Percentiles rank a stretch among this genome's conserved stretches.
Conservation (phyloP, 30 jellyfish, hydroid and myxozoan species). For the Aurelia coerulea region DNA sequence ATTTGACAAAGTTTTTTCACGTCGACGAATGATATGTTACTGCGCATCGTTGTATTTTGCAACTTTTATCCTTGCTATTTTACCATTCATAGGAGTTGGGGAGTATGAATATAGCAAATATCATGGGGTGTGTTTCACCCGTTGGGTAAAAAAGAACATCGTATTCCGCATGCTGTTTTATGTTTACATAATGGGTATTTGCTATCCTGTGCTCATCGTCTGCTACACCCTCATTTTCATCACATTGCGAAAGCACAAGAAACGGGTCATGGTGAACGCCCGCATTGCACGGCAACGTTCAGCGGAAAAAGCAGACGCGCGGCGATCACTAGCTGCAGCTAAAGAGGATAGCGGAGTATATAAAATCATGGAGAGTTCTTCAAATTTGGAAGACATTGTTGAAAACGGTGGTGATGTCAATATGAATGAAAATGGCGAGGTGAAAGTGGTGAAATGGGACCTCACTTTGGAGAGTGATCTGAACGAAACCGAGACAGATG, state of each 20-base stretch:
- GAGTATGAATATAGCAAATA: constrained; percentile 70
- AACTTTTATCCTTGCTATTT: constrained; percentile 52
- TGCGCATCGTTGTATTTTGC: constrained; percentile 32
- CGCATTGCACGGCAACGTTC: constrained; percentile 40
- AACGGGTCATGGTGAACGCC: constrained; percentile 15
- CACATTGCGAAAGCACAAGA: constrained; percentile 68
- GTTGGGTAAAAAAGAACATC: constrained; percentile 52
- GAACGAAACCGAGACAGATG: constrained; percentile 14
- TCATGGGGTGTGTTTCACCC: constrained; percentile 91
- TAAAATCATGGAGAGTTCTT: constrained; percentile 9
- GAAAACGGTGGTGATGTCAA: background rate
- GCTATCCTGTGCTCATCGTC: constrained; percentile 65
- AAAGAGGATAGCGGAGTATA: constrained; percentile 13
- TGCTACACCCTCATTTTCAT: constrained; percentile 60
- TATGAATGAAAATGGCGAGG: constrained; percentile 6
- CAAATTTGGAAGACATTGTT: constrained; percentile 4
- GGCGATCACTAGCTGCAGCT: background rate
- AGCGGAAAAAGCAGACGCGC: constrained; percentile 22
- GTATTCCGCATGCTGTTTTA: constrained; percentile 82
- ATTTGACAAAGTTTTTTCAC: constrained; percentile 35
- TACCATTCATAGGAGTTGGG: constrained; percentile 84
- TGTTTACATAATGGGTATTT: constrained; percentile 67
- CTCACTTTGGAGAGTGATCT: constrained; percentile 17
- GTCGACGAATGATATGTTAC: constrained; percentile 36
- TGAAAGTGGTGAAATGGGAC: constrained; percentile 22